Conservation (phyloP, 2,113 vertebrate genomes). For the Cebus imitator region DNA sequence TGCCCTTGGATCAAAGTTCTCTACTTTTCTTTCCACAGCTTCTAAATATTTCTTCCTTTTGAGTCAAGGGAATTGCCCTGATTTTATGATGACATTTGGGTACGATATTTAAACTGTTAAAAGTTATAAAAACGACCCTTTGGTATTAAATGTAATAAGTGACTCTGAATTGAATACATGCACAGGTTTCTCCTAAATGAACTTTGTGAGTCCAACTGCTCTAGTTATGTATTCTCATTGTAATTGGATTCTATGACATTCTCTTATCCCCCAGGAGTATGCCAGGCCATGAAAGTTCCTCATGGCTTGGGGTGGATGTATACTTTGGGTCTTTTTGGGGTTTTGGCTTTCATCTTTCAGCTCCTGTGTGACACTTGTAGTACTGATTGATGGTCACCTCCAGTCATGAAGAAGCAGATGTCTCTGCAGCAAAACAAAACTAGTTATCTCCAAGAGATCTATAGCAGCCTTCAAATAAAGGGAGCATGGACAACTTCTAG, state of each 20-base stretch:
- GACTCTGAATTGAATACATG: slow-evolving; percentile 43
- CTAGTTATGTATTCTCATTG: slow-evolving; percentile 28
- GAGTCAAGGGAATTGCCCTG: slow-evolving; percentile 57
- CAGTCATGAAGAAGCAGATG: not conserved
- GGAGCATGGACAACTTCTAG: not conserved
- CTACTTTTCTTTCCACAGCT: not conserved
- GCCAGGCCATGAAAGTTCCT: not conserved
- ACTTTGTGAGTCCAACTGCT: slow-evolving; percentile 6
- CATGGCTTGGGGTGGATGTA: not conserved
- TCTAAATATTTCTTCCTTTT: slow-evolving; percentile 63
- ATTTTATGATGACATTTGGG: slow-evolving; percentile 68
- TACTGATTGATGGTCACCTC: not conserved
- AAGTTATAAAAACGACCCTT: slow-evolving; percentile 68
- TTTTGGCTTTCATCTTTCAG: not conserved
- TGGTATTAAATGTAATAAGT: slow-evolving; percentile 72
- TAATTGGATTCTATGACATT: slow-evolving; percentile 37
- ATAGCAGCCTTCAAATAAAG: not conserved
- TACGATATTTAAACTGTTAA: slow-evolving; percentile 69
- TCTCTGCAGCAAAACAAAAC: not conserved
- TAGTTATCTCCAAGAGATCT: not conserved
- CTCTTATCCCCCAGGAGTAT: not conserved
- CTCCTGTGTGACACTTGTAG: not conserved
- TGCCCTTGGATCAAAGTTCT: slow-evolving; percentile 58
- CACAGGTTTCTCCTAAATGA: slow-evolving; percentile 39
- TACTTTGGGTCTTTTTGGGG: not conserved